Percentiles rank a stretch among this genome's conserved stretches.
Evolutionary conservation across 2,113 vertebrate species (phyloP).

Genomic region (Melanostigma gelatinosum): DNA sequence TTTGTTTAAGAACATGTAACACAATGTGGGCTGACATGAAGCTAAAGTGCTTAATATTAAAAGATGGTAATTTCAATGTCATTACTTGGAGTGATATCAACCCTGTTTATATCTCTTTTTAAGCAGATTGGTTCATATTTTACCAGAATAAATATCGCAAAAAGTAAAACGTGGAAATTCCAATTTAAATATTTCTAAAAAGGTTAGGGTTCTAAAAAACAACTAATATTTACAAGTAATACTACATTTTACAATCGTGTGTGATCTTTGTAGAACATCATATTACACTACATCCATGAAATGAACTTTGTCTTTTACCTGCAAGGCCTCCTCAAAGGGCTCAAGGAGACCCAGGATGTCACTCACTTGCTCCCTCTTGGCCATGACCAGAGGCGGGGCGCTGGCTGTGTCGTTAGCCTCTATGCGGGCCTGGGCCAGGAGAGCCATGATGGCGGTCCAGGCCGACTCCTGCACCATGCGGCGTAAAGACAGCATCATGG

Average conservation of each 20-base stretch:
- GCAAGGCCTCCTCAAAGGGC: conserved; percentile 80
- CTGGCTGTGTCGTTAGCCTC: conserved; percentile 70
- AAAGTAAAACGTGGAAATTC: neutral
- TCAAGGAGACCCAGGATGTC: conserved; percentile 81
- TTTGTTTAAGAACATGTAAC: neutral
- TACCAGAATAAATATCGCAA: neutral
- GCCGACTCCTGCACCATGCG: conserved; percentile 73
- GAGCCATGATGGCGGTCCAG: conserved; percentile 73
- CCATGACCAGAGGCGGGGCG: conserved; percentile 77
- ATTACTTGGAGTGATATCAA: neutral
- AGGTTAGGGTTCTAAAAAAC: neutral
- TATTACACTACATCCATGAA: neutral
- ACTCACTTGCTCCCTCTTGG: conserved; percentile 77
- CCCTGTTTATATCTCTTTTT: neutral
- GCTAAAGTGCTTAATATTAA: neutral
- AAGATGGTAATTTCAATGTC: neutral
- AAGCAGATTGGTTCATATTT: neutral
- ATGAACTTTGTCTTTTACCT: conserved; percentile 50
- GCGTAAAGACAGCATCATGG: conserved; percentile 73
- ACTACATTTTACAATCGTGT: neutral
- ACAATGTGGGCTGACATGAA: neutral
- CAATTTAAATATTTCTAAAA: neutral
- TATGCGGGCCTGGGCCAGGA: conserved; percentile 79
- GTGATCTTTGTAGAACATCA: neutral
- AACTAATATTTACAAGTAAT: neutral